Percentiles rank a stretch among this genome's conserved stretches.
These are phyloP conservation scores for Vireo altiloquus DNA, from an alignment of 2,113 vertebrate species.

Conservation along the genomic window DNA sequence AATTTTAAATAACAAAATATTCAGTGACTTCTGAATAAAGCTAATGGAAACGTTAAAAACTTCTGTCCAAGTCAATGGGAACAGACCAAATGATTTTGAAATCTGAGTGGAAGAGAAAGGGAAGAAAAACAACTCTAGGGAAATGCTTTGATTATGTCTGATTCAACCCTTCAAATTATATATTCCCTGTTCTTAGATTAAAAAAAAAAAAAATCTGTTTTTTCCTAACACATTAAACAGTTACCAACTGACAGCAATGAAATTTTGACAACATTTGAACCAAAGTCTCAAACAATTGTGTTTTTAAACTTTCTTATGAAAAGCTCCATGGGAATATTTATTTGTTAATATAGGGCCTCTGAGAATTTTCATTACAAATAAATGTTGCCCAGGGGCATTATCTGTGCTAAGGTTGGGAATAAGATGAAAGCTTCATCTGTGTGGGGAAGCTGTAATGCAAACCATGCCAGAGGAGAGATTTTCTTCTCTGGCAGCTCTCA, in stretches of 20 bases:
- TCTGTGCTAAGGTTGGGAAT: not conserved
- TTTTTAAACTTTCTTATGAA: not conserved
- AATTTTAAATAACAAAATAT: not conserved
- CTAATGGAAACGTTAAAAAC: not conserved
- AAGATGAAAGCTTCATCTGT: not conserved
- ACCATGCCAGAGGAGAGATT: not conserved
- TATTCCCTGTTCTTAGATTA: not conserved
- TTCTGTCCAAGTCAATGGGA: not conserved
- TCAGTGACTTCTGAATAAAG: not conserved
- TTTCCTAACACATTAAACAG: not conserved
- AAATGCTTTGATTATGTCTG: not conserved
- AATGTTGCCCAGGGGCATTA: not conserved
- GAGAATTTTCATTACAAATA: not conserved
- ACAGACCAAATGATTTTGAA: not conserved
- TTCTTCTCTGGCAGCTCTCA: not conserved
- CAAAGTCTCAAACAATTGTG: not conserved
- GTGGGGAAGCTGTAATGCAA: not conserved
- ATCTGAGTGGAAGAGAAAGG: not conserved
- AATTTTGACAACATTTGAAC: not conserved
- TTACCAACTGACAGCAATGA: not conserved
- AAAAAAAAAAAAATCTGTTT: not conserved
- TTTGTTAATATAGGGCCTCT: not conserved
- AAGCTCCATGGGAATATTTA: not conserved
- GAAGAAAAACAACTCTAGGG: not conserved
- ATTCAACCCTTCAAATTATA: not conserved